Percentiles rank a stretch among this genome's conserved stretches.
These are phyloP conservation scores for Notothenia coriiceps DNA, from an alignment of 2,113 vertebrate species.

Conservation along the genomic window DNA sequence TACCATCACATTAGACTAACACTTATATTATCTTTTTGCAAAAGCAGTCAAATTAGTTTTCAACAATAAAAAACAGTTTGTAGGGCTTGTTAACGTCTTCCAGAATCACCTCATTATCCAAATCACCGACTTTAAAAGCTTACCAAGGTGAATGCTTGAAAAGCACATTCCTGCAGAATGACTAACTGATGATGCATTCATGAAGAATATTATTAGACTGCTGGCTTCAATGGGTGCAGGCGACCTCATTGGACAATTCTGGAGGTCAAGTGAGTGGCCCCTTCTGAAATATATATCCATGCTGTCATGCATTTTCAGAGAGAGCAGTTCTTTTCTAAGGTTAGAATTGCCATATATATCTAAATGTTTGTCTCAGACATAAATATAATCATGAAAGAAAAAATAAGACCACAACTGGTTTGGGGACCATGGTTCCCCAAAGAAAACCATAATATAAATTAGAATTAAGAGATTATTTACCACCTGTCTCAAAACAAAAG, in stretches of 20 bases:
- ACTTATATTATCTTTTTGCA: background rate
- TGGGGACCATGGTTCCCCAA: no score
- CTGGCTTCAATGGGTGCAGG: conserved; percentile 41
- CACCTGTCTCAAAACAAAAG: background rate
- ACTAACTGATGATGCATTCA: conserved; percentile 44
- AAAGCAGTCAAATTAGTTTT: background rate
- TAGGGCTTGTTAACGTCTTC: conserved; percentile 11
- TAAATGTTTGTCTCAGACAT: background rate
- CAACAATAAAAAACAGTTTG: background rate
- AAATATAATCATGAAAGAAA: background rate
- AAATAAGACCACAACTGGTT: no score
- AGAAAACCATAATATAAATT: background rate
- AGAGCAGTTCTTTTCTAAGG: conserved; percentile 42
- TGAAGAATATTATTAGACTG: conserved; percentile 51
- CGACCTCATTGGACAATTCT: conserved; percentile 49
- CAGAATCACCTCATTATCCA: conserved; percentile 16
- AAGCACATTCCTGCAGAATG: conserved; percentile 61
- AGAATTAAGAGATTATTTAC: background rate
- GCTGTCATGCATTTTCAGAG: conserved; percentile 59
- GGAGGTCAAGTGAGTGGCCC: conserved; percentile 34
- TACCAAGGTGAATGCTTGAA: conserved; percentile 31
- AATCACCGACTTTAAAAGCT: conserved; percentile 31
- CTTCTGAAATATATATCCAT: conserved; percentile 45
- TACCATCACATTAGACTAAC: background rate
- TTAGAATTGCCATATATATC: conserved; percentile 17